Evolutionary conservation across 2,113 vertebrate genomes (phyloP).

Genomic region (Pygoscelis adeliae): DNA sequence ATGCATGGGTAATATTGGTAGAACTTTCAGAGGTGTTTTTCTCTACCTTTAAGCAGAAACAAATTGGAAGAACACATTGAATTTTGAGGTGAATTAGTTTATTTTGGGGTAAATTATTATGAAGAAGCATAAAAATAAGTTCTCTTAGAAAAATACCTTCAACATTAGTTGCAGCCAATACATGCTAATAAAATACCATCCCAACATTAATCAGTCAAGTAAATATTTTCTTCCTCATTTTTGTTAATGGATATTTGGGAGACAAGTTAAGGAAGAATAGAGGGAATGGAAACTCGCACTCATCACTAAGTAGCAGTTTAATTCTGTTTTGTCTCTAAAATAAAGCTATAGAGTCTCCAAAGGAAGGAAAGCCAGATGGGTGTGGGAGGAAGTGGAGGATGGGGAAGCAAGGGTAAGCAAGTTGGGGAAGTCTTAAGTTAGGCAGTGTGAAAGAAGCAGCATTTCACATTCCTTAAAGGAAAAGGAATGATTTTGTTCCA

Average conservation of each 20-base stretch:
- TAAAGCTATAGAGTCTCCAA: neutral
- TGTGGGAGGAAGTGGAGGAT: slow-evolving; percentile 57
- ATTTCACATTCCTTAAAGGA: slow-evolving; percentile 5
- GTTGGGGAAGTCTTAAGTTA: slow-evolving; percentile 25
- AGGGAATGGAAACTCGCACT: neutral
- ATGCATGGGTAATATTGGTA: neutral
- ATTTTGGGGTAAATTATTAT: neutral
- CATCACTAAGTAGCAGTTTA: neutral
- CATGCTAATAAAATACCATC: neutral
- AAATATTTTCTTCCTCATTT: neutral
- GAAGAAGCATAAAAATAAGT: neutral
- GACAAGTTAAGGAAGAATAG: neutral
- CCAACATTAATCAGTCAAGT: neutral
- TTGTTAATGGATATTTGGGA: neutral
- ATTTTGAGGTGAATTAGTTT: neutral
- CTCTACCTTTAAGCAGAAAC: neutral
- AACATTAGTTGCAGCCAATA: neutral
- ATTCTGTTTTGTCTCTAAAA: slow-evolving; percentile 23
- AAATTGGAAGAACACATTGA: neutral
- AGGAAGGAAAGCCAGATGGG: slow-evolving; percentile 44
- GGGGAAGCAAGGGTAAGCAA: neutral
- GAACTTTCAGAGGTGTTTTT: neutral
- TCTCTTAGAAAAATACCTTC: neutral
- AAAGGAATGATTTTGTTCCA: neutral
- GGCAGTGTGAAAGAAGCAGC: neutral